phyloP scores from a whole-genome alignment of 2,797 vertebrate genomes.

The Luscinia megarhynchos region DNA sequence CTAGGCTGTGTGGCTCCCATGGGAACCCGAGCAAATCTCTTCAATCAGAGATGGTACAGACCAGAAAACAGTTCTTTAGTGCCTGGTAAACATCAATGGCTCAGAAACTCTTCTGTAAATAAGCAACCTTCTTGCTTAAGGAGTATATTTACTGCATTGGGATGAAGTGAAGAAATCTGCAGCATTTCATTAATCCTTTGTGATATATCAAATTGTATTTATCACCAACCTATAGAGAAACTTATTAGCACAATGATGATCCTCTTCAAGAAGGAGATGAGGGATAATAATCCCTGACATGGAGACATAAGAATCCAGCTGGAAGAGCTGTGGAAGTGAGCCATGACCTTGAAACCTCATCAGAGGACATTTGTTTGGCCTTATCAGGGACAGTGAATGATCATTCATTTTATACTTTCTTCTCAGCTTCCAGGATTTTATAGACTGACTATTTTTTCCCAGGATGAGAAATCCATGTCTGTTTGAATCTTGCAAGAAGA shows the following conservation, averaged over 20 bases:
- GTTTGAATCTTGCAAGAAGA: neutral
- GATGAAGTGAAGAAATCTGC: neutral
- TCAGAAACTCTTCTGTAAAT: neutral
- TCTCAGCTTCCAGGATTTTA: neutral
- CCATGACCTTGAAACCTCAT: accelerated
- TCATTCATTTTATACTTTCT: neutral
- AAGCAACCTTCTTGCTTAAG: neutral
- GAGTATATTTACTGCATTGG: neutral
- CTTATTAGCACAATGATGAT: neutral
- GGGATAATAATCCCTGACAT: neutral
- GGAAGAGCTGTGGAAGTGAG: neutral
- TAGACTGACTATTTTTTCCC: neutral
- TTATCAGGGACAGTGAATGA: neutral
- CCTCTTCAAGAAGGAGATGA: neutral
- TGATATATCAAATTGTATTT: neutral
- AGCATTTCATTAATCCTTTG: neutral
- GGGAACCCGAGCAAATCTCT: neutral
- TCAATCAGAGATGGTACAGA: neutral
- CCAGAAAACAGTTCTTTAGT: neutral
- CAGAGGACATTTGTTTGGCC: neutral
- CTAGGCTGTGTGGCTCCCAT: neutral
- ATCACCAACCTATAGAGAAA: neutral
- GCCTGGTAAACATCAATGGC: neutral
- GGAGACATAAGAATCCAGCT: neutral
- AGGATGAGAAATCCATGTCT: neutral